Evolutionary conservation across 2,113 vertebrate genomes (phyloP), one percentile per base, ranked within the genome.

Genomic region (Callorhinus ursinus): DNA sequence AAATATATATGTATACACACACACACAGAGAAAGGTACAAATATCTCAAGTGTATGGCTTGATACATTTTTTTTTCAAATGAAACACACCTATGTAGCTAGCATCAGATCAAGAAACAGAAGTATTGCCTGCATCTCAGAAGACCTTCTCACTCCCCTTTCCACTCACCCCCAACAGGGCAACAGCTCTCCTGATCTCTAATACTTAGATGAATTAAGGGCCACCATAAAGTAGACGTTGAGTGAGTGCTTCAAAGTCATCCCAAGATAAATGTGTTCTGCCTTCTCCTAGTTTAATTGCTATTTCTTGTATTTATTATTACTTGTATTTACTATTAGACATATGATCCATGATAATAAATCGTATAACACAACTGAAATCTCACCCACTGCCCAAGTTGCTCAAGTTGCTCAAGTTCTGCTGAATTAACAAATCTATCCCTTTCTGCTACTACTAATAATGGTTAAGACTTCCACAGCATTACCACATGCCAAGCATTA

Each of bases 291-390:
- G 18, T 39, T 74, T 61, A 31, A 49, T 4, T 89, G 42, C 7
- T 65, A 88, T 28, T 57, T 46, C 42, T n/a, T 87, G 49, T 53
- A 10, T 18, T 77, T 49, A 69, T 59, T 67, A 55, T 92, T 80
- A 92, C 55, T 57, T 96, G 16, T n/a, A 72, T 87, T 87, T 95
- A 42, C 65, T 77, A 55, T 83, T 57, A 88, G 84, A 76, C 59
- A 36, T 19, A 69, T 26, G 46, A 39, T 24, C 1, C 57, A 6
- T 67, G 77, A 67, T 77, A 33, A 88, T 24, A 89, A 77, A 42
- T 57, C 33, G 67, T 57, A 24, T 36, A 67, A 57, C 31, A 36
- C 2, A 57, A 76, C 36, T 89, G 49, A 59, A 77, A 67, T 93
- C 85, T 77, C 59, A 83, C 55, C 12, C 33, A 61, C 8, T 15